These are phyloP conservation scores for Lepisosteus osseus DNA, from an alignment of 2,113 vertebrate genomes.

Conservation along the genomic window DNA sequence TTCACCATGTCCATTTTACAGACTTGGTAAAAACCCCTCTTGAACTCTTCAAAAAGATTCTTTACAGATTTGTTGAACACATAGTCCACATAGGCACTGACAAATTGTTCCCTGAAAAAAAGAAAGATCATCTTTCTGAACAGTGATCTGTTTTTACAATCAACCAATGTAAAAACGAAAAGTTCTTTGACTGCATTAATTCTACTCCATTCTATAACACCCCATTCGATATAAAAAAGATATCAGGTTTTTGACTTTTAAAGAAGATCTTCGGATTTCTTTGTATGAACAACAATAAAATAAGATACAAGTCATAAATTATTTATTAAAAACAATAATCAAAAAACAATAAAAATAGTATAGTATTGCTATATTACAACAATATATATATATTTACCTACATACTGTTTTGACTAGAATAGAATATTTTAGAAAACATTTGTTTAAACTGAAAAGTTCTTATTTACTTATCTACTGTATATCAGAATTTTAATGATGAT, in stretches of 20 bases:
- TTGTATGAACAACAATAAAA: neutral
- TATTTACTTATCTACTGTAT: too few species aligned
- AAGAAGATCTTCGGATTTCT: too few species aligned
- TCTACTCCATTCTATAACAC: too few species aligned
- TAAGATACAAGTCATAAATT: neutral
- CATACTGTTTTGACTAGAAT: too few species aligned
- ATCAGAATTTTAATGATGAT: too few species aligned
- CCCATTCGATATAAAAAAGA: neutral
- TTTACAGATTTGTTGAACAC: constrained; percentile 72
- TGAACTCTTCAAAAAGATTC: constrained; percentile 65
- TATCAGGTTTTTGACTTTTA: too few species aligned
- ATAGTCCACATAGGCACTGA: constrained; percentile 65
- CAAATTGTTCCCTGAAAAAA: constrained; percentile 63
- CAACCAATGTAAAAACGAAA: too few species aligned
- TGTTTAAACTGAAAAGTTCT: too few species aligned
- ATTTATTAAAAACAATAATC: neutral
- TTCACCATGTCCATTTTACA: constrained; percentile 58
- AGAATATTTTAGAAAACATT: too few species aligned
- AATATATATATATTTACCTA: neutral
- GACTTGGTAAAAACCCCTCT: constrained; percentile 77
- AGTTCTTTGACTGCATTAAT: too few species aligned
- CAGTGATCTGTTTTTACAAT: too few species aligned
- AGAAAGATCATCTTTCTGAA: neutral
- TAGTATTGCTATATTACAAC: too few species aligned
- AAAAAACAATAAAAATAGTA: neutral